Evolutionary conservation across 2,113 vertebrate species (phyloP), one percentile per base, ranked within the genome.

Genomic region (Pogona vitticeps): DNA sequence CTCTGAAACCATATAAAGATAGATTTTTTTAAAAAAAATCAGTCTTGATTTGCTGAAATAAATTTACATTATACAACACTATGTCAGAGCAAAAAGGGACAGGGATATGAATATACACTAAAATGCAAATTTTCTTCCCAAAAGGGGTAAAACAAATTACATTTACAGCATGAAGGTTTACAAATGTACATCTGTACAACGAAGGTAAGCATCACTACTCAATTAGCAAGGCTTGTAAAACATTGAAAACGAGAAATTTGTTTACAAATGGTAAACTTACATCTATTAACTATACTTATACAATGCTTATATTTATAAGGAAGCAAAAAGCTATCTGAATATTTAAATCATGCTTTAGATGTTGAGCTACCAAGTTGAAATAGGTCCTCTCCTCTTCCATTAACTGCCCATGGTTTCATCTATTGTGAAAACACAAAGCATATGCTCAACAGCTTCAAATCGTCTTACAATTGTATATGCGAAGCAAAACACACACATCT

Each of bases 131-230:
- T 96, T 95, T 95, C 96, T 95, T 97, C 96, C 95, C 95, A 96
- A 97, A 96, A 97, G 97, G 97, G 97, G 97, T 98, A 98, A 98
- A 99, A 98, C 97, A 98, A 98, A 97, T 98, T 97, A 97, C 97
- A 99, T 99, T 98, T 99, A 99, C 98, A 99, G 98, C 98, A 97
- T 98, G 96, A 98, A 98, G 98, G 98, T 98, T 99, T 99, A 99
- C 98, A 99, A 99, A 99, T 99, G 97, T 99, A 99, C 98, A 99
- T 98, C 98, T 99, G 98, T 99, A 99, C 98, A 99, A 97, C 98
- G 97, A 96, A 98, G 96, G 97, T 97, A 97, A 98, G 97, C 96
- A 93, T 98, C 96, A 98, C 97, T 98, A 98, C 96, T 97, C 97
- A 98, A 98, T 98, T 97, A 98, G 98, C 98, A 98, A 98, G 97